These are phyloP conservation scores for Nebria salina DNA, from an alignment of 2,888 invertebrate species.

Conservation along the genomic window DNA sequence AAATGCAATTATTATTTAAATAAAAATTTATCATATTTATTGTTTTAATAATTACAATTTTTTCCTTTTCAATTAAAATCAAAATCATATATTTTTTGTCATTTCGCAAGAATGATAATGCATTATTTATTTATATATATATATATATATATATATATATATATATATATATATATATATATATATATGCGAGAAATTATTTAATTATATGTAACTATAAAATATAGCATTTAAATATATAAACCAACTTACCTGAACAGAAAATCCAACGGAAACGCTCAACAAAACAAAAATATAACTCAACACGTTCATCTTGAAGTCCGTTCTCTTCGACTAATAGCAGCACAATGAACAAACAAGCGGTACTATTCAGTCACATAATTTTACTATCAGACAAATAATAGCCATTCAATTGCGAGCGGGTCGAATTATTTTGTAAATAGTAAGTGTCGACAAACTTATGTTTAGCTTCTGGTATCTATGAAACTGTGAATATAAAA, in stretches of 20 bases:
- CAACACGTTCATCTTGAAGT: constrained; percentile 6
- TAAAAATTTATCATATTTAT: no score
- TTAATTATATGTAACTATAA: constrained; percentile 8
- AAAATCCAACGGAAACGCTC: constrained; percentile 14
- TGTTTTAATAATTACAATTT: no score
- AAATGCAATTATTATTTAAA: no score
- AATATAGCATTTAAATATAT: not conserved
- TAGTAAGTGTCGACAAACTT: not conserved
- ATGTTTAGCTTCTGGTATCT: not conserved
- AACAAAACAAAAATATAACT: not conserved
- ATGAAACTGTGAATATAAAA: not conserved
- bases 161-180: no score
- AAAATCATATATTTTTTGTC: no score
- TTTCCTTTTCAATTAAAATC: no score
- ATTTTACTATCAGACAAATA: not conserved
- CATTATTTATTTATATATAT: no score
- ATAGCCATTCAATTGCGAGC: not conserved
- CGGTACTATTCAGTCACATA: not conserved
- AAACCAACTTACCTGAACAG: constrained; percentile 19
- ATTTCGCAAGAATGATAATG: no score
- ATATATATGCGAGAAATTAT: no score
- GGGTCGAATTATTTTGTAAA: not conserved
- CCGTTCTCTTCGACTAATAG: not conserved
- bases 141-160: no score
- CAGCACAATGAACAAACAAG: not conserved